Base-by-base conservation (phyloP, 2,888 invertebrate genomes). In the Cenopis cana region DNA sequence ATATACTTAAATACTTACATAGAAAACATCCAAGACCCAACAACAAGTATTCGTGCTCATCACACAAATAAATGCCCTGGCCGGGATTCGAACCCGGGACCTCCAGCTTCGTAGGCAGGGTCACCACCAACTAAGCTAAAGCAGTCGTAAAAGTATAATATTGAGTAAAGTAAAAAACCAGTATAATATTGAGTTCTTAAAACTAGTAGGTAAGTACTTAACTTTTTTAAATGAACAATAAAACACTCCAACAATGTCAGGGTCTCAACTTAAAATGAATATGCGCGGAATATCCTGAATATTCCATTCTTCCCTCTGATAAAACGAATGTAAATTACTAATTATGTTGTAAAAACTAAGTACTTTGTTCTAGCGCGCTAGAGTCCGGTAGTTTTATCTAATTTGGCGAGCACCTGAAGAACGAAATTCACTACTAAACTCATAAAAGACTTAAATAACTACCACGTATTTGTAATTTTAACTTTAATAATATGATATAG, bases 281-380 rank as follows among this genome's bases (percentile, higher is more conserved):
- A 64, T 50, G 50, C 29, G 50, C 55, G 11, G 33, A 59, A 46
- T 64, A 56, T 33, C 18, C 38, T n/a, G 64, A 64, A 65, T 65
- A 54, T 11, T 11, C 56, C 57, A 70, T 65, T 70, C 70, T 70
- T 65, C 54, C 59, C 70, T 14, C 24, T 52, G 54, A 60, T 49
- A 65, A 60, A 70, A 46, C 65, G 59, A 70, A 70, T 70, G 65
- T 54, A 65, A 46, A 65, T 70, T 70, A 65, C 65, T 70, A 65
- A 70, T 70, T 70, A 70, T 65, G 65, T 65, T 70, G 54, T 70
- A 70, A 70, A 69, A 70, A 70, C 59, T 65, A 70, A 70, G 70
- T 70, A 60, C 65, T 59, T 52, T 59, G 69, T 65, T 69, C 69
- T 54, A 24, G 50, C 20, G 66, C 41, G 57, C 61, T 38, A 24